These are phyloP conservation scores for Nothocercus julius DNA, from an alignment of 2,113 vertebrate species.

Conservation along the genomic window DNA sequence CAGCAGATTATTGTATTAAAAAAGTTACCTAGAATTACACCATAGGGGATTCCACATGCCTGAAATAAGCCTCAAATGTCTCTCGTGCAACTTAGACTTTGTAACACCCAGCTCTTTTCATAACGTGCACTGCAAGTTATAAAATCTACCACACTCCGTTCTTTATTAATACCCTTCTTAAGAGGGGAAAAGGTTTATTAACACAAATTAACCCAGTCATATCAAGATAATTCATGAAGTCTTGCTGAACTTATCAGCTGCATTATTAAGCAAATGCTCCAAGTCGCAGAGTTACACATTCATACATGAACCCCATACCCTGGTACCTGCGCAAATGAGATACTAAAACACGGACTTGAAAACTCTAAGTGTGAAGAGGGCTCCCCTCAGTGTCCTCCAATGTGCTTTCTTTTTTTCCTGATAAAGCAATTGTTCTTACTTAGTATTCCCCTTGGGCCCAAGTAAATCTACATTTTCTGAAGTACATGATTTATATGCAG, in stretches of 20 bases:
- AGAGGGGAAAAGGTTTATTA: not conserved
- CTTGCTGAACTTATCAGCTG: not conserved
- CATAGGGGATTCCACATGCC: not conserved
- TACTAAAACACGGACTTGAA: not conserved
- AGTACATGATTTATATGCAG: slow-evolving; percentile 26
- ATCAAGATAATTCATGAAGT: not conserved
- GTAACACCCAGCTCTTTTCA: accelerated
- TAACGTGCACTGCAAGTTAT: accelerated
- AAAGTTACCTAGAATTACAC: not conserved
- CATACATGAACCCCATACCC: not conserved
- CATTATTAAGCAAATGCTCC: not conserved
- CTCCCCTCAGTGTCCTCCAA: not conserved
- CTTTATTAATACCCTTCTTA: not conserved
- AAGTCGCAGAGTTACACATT: not conserved
- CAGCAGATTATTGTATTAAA: not conserved
- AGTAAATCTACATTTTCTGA: slow-evolving; percentile 40
- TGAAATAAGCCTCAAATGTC: not conserved
- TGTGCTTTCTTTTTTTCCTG: not conserved
- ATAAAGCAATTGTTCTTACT: slow-evolving; percentile 29
- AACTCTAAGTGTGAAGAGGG: not conserved
- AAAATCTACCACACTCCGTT: not conserved
- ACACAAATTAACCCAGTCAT: not conserved
- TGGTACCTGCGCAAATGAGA: not conserved
- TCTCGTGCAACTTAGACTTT: not conserved
- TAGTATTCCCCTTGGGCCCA: not conserved